phyloP scores from a whole-genome alignment of 2,888 invertebrate genomes.

The Epistrophella euchroma region DNA sequence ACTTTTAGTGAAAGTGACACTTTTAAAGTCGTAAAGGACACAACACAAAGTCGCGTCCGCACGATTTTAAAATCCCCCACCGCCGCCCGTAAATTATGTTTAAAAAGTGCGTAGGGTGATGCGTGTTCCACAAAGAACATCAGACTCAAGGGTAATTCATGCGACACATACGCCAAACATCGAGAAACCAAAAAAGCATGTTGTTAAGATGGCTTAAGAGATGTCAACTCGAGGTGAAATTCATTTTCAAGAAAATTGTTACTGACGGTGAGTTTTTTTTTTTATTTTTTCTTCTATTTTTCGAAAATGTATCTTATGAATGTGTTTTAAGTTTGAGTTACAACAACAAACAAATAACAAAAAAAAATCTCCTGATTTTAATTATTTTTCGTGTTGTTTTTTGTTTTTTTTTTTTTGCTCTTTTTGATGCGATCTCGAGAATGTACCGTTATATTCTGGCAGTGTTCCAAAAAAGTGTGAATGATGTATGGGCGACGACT shows the following conservation, averaged over 20 bases:
- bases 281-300: constrained; percentile 21
- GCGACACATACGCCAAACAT: constrained; percentile 65
- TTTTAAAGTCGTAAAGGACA: constrained; percentile 68
- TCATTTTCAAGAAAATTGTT: constrained; percentile 64
- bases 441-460: constrained; percentile 69
- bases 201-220: constrained; percentile 50
- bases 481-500: constrained; percentile 75
- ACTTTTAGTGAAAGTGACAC: constrained; percentile 72
- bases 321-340: constrained; percentile 23
- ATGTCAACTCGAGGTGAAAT: constrained; percentile 72
- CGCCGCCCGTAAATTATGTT: constrained; percentile 3
- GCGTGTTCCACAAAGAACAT: constrained; percentile 10
- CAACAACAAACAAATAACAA: constrained; percentile 28
- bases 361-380: constrained; percentile 65
- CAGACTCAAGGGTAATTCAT: constrained; percentile 70
- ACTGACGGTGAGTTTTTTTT: constrained; percentile 40
- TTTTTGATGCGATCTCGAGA: constrained; percentile 55
- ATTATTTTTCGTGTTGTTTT: constrained; percentile 65
- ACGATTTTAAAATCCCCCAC: not conserved
- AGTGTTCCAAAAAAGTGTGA: constrained; percentile 71
- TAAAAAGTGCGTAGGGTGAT: constrained; percentile 44
- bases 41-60: constrained; percentile 4
- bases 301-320: constrained; percentile 23
- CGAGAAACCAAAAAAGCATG: constrained; percentile 44
- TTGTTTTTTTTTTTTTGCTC: constrained; percentile 36